Base-by-base conservation (phyloP, 2,113 vertebrate genomes). In the Paradoxurus hermaphroditus region DNA sequence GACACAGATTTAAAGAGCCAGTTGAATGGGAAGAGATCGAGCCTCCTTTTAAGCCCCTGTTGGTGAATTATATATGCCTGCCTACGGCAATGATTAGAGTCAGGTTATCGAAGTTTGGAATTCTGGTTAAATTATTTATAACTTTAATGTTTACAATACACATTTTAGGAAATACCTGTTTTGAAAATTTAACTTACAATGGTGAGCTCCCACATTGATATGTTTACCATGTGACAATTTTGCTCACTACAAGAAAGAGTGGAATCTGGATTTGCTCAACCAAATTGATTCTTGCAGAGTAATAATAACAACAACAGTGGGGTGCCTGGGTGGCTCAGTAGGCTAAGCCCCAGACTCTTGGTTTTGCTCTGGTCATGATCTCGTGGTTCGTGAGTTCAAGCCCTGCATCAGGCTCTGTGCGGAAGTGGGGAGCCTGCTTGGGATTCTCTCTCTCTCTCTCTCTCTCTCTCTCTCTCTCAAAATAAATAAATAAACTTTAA, bases 91-190 rank as follows among this genome's bases (percentile, higher is more conserved):
- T 59, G 34, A 79, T 82, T 96, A 84, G 44, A 70, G 44, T 70
- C 31, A 78, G 39, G 21, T 75, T 88, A 62, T 67, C 39, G 51
- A 49, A 36, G 56, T 86, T 21, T 68, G 34, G 25, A 91, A 83
- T 91, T 59, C 13, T 9, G 94, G 51, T 53, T 78, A 81, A 82
- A 89, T 96, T 79, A 90, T 82, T 67, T 84, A 36, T 36, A 90
- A 36, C 5, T 65, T 72, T 49, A 72, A 79, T 44, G 25, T 91
- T 92, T 63, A 70, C 46, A 85, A 36, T 0, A 81, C 39, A 51
- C 12, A 70, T 36, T 56, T 83, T 44, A 92, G 31, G 8, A 86
- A 92, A 90, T 19, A 4, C 4, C 27, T 90, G 29, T 29, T 82
- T 85, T 18, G 34, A 72, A 81, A 59, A 25, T 81, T 90, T 84